A percentile compares a stretch with the other conserved stretches of the same genome.
Conservation (phyloP, 2,113 vertebrate genomes). For the Hyla sarda region DNA sequence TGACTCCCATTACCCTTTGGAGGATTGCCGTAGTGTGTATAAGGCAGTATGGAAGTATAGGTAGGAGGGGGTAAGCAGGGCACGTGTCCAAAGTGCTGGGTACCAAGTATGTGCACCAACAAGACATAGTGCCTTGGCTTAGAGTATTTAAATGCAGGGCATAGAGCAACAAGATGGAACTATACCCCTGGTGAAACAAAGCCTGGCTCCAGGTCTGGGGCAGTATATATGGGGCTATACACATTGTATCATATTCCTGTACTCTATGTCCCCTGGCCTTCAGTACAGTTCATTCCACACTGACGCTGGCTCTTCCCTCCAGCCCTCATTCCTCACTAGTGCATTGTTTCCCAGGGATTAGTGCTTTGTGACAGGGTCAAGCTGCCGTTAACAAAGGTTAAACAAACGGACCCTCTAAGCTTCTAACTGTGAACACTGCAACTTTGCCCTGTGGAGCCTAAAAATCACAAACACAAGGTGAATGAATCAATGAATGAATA, state of each 20-base stretch:
- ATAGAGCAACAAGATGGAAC: no score
- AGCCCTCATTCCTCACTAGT: slow-evolving; percentile 53
- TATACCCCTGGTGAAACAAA: no score
- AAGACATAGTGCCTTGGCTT: no score
- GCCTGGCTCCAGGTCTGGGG: not conserved
- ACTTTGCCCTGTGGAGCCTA: slow-evolving; percentile 64
- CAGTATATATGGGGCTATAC: not conserved
- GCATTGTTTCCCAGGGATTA: slow-evolving; percentile 79
- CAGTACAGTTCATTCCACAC: slow-evolving; percentile 9
- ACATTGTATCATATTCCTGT: not conserved
- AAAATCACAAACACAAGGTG: slow-evolving; percentile 66
- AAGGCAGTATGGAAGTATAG: no score
- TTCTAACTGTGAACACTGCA: slow-evolving; percentile 69
- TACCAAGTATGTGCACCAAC: no score
- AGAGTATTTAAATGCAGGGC: no score
- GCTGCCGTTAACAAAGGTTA: slow-evolving; percentile 88
- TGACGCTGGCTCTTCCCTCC: slow-evolving; percentile 7
- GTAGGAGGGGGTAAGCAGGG: no score
- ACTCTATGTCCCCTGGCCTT: not conserved
- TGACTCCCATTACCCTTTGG: no score
- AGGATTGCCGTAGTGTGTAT: no score
- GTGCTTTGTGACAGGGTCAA: slow-evolving; percentile 89
- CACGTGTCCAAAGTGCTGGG: no score
- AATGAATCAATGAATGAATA: slow-evolving; percentile 51
- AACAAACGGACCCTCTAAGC: slow-evolving; percentile 84